Conservation (phyloP, 2,888 invertebrate species). For the Scaptomyza flava region DNA sequence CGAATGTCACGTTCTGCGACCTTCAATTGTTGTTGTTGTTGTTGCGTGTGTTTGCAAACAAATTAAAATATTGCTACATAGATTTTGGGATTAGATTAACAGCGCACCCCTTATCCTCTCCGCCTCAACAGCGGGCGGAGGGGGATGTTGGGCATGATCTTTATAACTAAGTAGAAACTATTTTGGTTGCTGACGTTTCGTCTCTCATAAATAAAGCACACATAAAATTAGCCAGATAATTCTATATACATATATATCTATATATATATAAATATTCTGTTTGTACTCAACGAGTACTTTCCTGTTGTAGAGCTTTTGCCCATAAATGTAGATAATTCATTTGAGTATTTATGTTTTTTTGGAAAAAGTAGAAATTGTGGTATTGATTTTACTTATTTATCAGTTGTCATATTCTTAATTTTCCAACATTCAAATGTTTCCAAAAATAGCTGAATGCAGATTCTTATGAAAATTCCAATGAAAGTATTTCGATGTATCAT, state of each 20-base stretch:
- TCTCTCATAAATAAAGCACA: conserved; percentile 36
- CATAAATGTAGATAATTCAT: conserved; percentile 1
- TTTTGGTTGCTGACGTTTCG: conserved; percentile 68
- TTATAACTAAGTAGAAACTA: conserved; percentile 48
- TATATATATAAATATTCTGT: conserved; percentile 6
- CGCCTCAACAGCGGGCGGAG: not conserved
- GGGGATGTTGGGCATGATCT: not conserved
- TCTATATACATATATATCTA: conserved; percentile 23
- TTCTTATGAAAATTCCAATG: conserved; percentile 33
- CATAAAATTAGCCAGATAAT: conserved; percentile 34
- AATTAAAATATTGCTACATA: conserved; percentile 72
- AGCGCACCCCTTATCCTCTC: not conserved
- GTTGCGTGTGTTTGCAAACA: conserved; percentile 45
- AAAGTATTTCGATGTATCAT: conserved; percentile 23
- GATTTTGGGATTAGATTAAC: conserved; percentile 27
- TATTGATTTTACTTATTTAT: not conserved
- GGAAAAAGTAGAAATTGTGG: not conserved
- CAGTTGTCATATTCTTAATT: not conserved
- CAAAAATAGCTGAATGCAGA: conserved; percentile 30
- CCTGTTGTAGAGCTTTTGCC: not conserved
- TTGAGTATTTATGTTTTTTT: not conserved
- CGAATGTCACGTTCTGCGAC: conserved; percentile 14
- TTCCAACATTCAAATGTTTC: not conserved
- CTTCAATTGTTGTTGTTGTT: conserved; percentile 30
- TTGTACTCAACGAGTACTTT: conserved; percentile 15